Evolutionary conservation across 2,797 vertebrate species (phyloP), one percentile per base, ranked within the genome.

Genomic region (Gymnothorax reevesii): DNA sequence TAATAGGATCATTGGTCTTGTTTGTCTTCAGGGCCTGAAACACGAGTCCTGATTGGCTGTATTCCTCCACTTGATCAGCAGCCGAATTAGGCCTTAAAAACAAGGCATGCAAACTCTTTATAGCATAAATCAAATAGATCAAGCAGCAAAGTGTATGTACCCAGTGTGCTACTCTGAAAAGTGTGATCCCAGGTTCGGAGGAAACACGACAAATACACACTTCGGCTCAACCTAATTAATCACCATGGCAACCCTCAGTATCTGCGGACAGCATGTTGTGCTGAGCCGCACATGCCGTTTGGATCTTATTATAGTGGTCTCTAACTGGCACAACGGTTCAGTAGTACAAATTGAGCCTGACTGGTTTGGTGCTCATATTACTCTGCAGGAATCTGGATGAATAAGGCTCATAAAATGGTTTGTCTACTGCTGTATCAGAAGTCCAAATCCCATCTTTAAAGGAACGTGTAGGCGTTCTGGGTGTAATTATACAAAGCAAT

Each of bases 301-400:
- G 49, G 77, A 55, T 80, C 77, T 80, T 12, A 55, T 80, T 80
- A 80, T 22, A 80, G 77, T 10, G 20, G 17, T n/a, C 55, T 80
- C 77, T 55, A 80, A 49, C 77, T 80, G 77, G 49, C 52, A n/a
- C 52, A 22, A 20, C 77, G 55, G 77, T 52, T 79, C 75, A 79
- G 54, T 54, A 80, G 77, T 80, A 80, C 54, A 54, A 80, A 55
- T 17, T 54, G 17, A 55, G 77, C 12, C 75, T 79, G 75, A 9
- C 52, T 80, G 77, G 77, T 52, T 52, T 80, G 52, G 49, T 55
- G 77, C 77, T 9, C 5, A 17, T 22, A n/a, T 55, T 80, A 20
- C 77, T 80, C 77, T 55, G 77, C 5, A 77, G 73, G 33, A 15
- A 49, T 22, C 12, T n/a, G 20, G 42, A 80, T 54, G 22, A 20